Evolutionary conservation across 2,888 invertebrate species (phyloP).

Genomic region (Lasius platythorax): DNA sequence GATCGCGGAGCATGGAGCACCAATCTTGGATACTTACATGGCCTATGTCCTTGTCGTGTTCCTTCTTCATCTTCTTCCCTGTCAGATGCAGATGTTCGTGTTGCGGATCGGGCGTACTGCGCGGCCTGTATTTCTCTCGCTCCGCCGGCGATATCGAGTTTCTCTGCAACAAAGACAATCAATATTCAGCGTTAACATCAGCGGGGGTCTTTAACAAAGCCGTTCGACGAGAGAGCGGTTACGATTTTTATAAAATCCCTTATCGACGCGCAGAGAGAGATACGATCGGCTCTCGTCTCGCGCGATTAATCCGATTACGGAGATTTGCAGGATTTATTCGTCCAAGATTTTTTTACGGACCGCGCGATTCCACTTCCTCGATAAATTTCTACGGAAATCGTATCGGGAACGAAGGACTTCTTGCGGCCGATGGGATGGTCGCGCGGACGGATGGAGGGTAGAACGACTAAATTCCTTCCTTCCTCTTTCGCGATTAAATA

Average conservation of each 20-base stretch:
- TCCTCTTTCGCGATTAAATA: constrained; percentile 77
- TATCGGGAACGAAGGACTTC: constrained; percentile 40
- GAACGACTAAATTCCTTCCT: constrained; percentile 46
- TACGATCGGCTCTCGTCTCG: constrained; percentile 45
- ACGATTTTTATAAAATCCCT: constrained; percentile 24
- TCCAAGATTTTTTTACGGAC: constrained; percentile 55
- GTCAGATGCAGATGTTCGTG: constrained; percentile 89
- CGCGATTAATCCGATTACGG: constrained; percentile 61
- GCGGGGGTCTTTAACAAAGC: not conserved
- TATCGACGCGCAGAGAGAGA: constrained; percentile 26
- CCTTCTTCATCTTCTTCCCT: constrained; percentile 90
- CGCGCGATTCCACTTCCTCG: constrained; percentile 44
- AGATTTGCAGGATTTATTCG: constrained; percentile 62
- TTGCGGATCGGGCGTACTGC: constrained; percentile 92
- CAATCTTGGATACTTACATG: constrained; percentile 88
- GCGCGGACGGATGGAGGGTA: constrained; percentile 23
- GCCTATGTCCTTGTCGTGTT: constrained; percentile 93
- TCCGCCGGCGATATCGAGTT: constrained; percentile 94
- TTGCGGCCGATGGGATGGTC: constrained; percentile 31
- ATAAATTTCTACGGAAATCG: constrained; percentile 46
- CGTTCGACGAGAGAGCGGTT: constrained; percentile 16
- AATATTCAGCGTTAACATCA: not conserved
- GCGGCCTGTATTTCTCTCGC: constrained; percentile 92
- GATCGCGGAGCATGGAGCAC: constrained; percentile 22
- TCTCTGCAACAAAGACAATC: constrained; percentile 88